Evolutionary conservation across 2,888 invertebrate species (phyloP).

Genomic region (Eupithecia abbreviata): DNA sequence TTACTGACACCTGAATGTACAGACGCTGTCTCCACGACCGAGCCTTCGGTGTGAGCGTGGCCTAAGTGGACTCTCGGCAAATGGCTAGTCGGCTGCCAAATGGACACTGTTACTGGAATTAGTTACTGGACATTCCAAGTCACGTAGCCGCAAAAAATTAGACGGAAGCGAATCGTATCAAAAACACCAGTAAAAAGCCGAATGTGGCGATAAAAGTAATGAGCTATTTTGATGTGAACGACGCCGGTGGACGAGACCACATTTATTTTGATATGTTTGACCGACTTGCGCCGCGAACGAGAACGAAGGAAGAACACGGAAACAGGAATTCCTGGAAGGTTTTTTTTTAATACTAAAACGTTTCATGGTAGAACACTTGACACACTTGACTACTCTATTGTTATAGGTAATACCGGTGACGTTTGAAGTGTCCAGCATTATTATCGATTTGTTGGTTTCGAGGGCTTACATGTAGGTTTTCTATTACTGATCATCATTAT

Average conservation of each 20-base stretch:
- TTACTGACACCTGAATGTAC: not conserved
- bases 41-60: constrained; percentile 9
- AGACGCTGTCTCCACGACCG: not conserved
- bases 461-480: not conserved
- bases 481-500: not conserved
- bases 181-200: constrained; percentile 28
- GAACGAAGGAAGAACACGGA: not conserved
- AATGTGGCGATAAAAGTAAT: constrained; percentile 28
- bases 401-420: no score
- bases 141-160: constrained; percentile 38
- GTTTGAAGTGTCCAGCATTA: no score
- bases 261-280: constrained; percentile 11
- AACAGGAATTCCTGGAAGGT: not conserved
- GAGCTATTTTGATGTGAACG: constrained; percentile 25
- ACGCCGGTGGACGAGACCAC: constrained; percentile 2
- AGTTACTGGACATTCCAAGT: constrained; percentile 42
- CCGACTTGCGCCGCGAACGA: not conserved
- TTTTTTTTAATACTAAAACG: no score
- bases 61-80: constrained; percentile 53
- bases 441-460: not conserved
- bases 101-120: constrained; percentile 54
- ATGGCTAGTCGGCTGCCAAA: constrained; percentile 55
- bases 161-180: constrained; percentile 25
- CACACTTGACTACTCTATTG: no score
- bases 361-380: no score